These are phyloP conservation scores for Megastigmus dorsalis DNA, from an alignment of 2,888 invertebrate genomes.

Conservation along the genomic window DNA sequence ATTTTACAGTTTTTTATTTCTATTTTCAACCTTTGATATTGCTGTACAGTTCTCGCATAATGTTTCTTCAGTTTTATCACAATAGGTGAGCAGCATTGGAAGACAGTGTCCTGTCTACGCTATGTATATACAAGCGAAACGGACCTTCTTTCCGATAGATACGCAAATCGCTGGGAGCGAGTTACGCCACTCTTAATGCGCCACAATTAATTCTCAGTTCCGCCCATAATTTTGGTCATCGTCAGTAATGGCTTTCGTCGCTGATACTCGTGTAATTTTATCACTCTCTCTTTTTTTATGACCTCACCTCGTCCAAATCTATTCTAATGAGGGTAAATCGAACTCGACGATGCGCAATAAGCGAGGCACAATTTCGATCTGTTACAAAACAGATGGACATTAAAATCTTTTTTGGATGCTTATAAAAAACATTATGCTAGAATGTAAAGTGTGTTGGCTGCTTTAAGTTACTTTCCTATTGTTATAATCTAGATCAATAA, in stretches of 20 bases:
- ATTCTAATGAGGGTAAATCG: not conserved
- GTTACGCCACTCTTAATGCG: conserved; percentile 40
- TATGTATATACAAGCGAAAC: conserved; percentile 23
- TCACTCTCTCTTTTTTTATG: conserved; percentile 35
- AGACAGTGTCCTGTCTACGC: no score
- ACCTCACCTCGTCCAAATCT: not conserved
- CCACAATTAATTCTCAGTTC: conserved; percentile 23
- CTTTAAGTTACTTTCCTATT: no score
- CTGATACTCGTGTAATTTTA: conserved; percentile 10
- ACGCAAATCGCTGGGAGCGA: conserved; percentile 10
- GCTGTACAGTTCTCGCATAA: no score
- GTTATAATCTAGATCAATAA: no score
- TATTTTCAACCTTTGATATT: no score
- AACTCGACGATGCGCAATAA: not conserved
- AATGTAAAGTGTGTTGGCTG: no score
- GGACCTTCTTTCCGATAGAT: not conserved
- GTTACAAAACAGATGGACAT: no score
- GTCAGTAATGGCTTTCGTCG: conserved; percentile 13
- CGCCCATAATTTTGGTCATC: conserved; percentile 33
- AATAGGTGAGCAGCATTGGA: no score
- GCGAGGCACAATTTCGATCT: no score
- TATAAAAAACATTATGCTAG: no score
- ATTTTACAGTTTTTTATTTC: no score
- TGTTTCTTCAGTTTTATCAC: not conserved
- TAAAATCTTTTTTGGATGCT: no score